Conservation (phyloP, 2,797 vertebrate genomes). For the Poeciliopsis turneri region DNA sequence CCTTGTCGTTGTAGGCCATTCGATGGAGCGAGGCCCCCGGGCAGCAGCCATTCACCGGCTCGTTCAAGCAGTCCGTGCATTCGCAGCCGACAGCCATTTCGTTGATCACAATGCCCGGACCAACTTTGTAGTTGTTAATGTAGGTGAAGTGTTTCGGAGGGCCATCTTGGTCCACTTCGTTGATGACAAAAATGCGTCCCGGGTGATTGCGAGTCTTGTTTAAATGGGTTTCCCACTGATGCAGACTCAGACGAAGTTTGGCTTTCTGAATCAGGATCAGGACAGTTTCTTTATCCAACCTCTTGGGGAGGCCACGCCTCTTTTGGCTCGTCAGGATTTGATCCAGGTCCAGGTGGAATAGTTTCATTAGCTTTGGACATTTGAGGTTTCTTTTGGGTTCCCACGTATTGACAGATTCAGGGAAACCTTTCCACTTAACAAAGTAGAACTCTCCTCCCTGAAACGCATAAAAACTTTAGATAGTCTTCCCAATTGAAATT, state of each 20-base stretch:
- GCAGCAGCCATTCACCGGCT: conserved; percentile 85
- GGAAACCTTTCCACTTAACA: conserved; percentile 90
- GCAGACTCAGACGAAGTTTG: conserved; percentile 81
- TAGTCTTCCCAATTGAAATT: too few species aligned
- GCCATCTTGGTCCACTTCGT: conserved; percentile 90
- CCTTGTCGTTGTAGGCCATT: conserved; percentile 87
- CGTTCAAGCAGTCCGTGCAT: conserved; percentile 84
- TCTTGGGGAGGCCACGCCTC: conserved; percentile 57
- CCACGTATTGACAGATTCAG: conserved; percentile 85
- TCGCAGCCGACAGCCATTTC: conserved; percentile 87
- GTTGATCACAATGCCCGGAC: conserved; percentile 82
- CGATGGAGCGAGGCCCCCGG: conserved; percentile 85
- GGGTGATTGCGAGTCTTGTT: conserved; percentile 86
- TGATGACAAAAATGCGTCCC: conserved; percentile 86
- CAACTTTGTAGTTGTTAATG: conserved; percentile 89
- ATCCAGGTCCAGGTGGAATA: conserved; percentile 87
- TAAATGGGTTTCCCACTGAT: conserved; percentile 84
- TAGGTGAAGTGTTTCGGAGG: conserved; percentile 89
- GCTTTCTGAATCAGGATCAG: conserved; percentile 84
- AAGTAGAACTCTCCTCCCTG: conserved; percentile 88
- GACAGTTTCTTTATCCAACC: conserved; percentile 77
- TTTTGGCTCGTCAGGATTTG: conserved; percentile 73
- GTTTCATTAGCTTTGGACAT: conserved; percentile 84
- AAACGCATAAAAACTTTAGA: conserved; percentile 33
- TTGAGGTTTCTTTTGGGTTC: conserved; percentile 89